Conservation (phyloP, 2,888 invertebrate species). For the Bursaphelenchus okinawaensis region DNA sequence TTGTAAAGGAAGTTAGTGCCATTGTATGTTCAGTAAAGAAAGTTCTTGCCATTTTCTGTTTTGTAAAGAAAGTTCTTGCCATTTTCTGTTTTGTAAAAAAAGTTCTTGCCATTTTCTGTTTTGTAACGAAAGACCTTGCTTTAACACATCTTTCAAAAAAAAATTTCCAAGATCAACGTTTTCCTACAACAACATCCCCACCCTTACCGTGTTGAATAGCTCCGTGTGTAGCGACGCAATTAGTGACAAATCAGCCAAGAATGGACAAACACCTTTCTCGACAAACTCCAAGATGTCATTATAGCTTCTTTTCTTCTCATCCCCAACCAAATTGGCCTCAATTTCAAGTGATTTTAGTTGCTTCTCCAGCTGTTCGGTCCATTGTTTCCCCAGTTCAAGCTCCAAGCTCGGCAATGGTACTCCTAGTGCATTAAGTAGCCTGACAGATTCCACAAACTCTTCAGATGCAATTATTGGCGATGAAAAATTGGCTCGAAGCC, state of each 20-base stretch:
- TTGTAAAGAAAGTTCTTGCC: background rate
- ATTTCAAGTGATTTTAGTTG: conserved; percentile 17
- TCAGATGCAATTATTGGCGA: conserved; percentile 31
- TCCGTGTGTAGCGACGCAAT: conserved; percentile 43
- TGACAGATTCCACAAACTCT: conserved; percentile 31
- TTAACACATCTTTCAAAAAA: background rate
- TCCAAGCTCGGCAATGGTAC: conserved; percentile 25
- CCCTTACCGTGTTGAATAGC: conserved; percentile 26
- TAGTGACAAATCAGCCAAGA: conserved; percentile 51
- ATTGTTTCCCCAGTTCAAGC: conserved; percentile 20
- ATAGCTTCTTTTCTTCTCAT: background rate
- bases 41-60: background rate
- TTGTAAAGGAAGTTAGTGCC: background rate
- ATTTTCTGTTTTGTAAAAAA: no score
- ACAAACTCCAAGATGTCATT: conserved; percentile 55
- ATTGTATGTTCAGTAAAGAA: background rate
- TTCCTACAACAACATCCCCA: background rate
- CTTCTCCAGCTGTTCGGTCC: conserved; percentile 19
- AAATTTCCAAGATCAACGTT: background rate
- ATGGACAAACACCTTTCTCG: conserved; percentile 50
- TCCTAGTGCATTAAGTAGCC: conserved; percentile 31
- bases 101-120: background rate
- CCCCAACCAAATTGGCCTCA: conserved; percentile 1
- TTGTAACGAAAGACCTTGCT: background rate
- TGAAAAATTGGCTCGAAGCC: conserved; percentile 21